These are phyloP conservation scores for Poecilobothrus nobilitatus DNA, from an alignment of 2,888 invertebrate species.

Conservation along the genomic window DNA sequence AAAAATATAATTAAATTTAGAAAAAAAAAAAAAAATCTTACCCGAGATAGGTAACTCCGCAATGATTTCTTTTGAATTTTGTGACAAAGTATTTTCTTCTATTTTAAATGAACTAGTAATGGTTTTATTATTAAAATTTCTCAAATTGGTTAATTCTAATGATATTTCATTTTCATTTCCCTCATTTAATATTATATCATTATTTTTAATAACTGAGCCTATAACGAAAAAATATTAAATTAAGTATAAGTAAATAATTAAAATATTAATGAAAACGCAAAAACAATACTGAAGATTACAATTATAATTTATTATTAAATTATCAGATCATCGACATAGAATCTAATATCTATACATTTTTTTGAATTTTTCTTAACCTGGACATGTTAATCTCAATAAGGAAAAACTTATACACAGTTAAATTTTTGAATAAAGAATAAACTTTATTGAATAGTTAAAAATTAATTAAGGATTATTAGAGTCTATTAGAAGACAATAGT, in stretches of 20 bases:
- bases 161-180: neutral
- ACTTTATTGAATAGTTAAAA: too few species aligned
- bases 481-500: too few species aligned
- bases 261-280: too few species aligned
- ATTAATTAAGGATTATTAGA: too few species aligned
- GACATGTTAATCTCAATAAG: too few species aligned
- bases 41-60: neutral
- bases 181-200: neutral
- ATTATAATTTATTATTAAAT: too few species aligned
- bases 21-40: neutral
- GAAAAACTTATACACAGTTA: too few species aligned
- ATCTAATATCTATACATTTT: too few species aligned
- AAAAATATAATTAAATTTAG: neutral
- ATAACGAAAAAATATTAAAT: neutral
- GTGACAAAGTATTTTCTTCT: neutral
- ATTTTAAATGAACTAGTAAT: neutral
- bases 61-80: neutral
- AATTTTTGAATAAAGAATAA: too few species aligned
- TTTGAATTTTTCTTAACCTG: too few species aligned
- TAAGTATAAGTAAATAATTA: neutral
- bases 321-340: too few species aligned
- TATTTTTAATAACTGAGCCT: neutral
- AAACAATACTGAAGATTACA: too few species aligned
- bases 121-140: neutral
- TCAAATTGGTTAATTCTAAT: neutral